Percentiles rank a stretch among this genome's conserved stretches.
phyloP scores from a whole-genome alignment of 2,888 invertebrate species.

The Xylocampa areola region DNA sequence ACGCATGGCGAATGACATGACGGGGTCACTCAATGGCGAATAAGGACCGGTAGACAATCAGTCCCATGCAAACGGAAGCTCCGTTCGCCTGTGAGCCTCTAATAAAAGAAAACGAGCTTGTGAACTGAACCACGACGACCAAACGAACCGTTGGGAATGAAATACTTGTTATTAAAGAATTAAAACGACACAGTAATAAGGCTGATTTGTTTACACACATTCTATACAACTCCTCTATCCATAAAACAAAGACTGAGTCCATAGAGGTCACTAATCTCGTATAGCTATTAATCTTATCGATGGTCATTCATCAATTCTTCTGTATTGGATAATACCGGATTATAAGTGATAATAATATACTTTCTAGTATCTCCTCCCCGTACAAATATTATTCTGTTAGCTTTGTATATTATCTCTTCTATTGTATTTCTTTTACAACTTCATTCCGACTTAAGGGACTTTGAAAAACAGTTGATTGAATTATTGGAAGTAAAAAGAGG shows the following conservation, averaged over 20 bases:
- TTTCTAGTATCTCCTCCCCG: slow-evolving; percentile 8
- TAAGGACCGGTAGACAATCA: slow-evolving; percentile 65
- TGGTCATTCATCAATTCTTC: slow-evolving; percentile 8
- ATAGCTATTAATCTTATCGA: slow-evolving; percentile 13
- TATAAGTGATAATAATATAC: neutral
- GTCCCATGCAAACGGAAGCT: slow-evolving; percentile 72
- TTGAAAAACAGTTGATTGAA: slow-evolving; percentile 30
- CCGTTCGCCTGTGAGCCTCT: slow-evolving; percentile 58
- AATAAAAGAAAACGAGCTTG: slow-evolving; percentile 74
- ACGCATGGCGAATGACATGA: slow-evolving; percentile 56
- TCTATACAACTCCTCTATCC: slow-evolving; percentile 5
- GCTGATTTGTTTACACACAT: slow-evolving; percentile 9
- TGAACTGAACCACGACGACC: slow-evolving; percentile 71
- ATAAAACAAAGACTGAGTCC: neutral
- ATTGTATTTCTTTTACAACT: slow-evolving; percentile 14
- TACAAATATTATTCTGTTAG: slow-evolving; percentile 8
- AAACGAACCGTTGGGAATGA: slow-evolving; percentile 72
- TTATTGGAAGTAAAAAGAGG: slow-evolving; percentile 17
- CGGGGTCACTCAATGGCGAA: slow-evolving; percentile 66
- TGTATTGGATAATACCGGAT: slow-evolving; percentile 2
- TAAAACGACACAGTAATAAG: slow-evolving; percentile 33
- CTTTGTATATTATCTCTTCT: slow-evolving; percentile 2
- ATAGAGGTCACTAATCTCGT: slow-evolving; percentile 10
- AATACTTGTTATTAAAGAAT: slow-evolving; percentile 51
- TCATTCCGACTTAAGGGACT: slow-evolving; percentile 3